Evolutionary conservation across 2,888 invertebrate species (phyloP).

Genomic region (Ditylenchus weischeri): DNA sequence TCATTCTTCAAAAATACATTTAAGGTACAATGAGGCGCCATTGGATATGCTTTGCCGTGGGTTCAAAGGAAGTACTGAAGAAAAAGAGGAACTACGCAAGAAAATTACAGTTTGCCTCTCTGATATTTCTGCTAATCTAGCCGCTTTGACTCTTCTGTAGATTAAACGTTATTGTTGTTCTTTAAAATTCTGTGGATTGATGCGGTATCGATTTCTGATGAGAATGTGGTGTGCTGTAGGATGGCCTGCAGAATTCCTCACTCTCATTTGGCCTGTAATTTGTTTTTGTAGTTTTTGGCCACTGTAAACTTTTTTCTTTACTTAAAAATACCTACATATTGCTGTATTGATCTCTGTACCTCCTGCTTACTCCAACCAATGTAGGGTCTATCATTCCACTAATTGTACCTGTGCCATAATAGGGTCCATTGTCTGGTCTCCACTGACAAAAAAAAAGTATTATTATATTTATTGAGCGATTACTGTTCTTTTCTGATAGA

Average conservation of each 20-base stretch:
- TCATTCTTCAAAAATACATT: background rate
- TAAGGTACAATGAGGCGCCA: conserved; percentile 28
- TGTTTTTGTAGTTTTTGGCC: too few relatives aligned
- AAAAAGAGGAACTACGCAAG: conserved; percentile 13
- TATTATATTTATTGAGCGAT: too few relatives aligned
- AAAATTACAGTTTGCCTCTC: conserved; percentile 5
- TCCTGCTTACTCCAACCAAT: too few relatives aligned
- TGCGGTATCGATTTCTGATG: background rate
- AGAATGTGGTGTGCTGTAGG: background rate
- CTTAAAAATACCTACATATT: too few relatives aligned
- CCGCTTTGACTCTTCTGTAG: too few relatives aligned
- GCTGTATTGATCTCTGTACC: too few relatives aligned
- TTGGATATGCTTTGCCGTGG: conserved; percentile 26
- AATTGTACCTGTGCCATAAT: conserved; percentile 4
- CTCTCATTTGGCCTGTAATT: background rate
- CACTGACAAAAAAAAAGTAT: background rate
- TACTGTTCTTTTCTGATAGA: too few relatives aligned
- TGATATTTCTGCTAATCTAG: too few relatives aligned
- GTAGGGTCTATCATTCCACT: background rate
- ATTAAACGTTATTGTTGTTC: background rate
- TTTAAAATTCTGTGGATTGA: conserved; percentile 1
- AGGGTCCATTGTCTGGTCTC: conserved; percentile 1
- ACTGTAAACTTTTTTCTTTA: too few relatives aligned
- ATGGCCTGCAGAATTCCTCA: background rate
- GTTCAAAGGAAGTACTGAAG: conserved; percentile 21